Conservation (phyloP, 2,113 vertebrate species). For the Balaenoptera acutorostrata region DNA sequence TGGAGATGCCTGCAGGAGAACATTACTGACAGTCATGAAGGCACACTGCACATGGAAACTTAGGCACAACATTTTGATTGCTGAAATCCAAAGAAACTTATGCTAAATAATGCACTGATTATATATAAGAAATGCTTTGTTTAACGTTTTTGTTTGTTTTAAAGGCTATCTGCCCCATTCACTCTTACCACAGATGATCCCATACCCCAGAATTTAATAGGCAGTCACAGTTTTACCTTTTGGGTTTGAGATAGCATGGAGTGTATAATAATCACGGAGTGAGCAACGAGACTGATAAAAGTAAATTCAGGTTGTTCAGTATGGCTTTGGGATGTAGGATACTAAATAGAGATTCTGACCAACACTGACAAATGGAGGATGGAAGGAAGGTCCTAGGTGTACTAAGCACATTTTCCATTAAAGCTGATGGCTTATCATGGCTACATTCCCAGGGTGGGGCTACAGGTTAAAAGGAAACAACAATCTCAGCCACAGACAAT, state of each 20-base stretch:
- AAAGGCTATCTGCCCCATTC: not conserved
- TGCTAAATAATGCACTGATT: conserved; percentile 53
- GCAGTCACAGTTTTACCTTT: not conserved
- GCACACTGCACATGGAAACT: conserved; percentile 58
- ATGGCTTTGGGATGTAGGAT: not conserved
- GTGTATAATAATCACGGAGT: not conserved
- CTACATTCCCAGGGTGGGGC: not conserved
- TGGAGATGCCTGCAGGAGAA: conserved; percentile 89
- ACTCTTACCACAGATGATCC: not conserved
- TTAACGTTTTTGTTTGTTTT: not conserved
- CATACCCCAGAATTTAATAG: conserved; percentile 16
- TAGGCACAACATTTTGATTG: conserved; percentile 67
- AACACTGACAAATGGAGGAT: not conserved
- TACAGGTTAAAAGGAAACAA: not conserved
- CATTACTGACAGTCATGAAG: conserved; percentile 78
- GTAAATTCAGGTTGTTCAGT: not conserved
- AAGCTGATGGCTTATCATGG: not conserved
- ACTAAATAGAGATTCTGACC: not conserved
- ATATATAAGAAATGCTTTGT: conserved; percentile 67
- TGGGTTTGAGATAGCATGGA: not conserved
- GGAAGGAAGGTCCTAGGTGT: not conserved
- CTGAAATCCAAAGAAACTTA: conserved; percentile 71
- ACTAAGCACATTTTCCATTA: not conserved
- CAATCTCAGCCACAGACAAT: not conserved
- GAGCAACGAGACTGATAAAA: not conserved